Base-by-base conservation (phyloP, 2,888 invertebrate species). In the Dastarcus helophoroides region DNA sequence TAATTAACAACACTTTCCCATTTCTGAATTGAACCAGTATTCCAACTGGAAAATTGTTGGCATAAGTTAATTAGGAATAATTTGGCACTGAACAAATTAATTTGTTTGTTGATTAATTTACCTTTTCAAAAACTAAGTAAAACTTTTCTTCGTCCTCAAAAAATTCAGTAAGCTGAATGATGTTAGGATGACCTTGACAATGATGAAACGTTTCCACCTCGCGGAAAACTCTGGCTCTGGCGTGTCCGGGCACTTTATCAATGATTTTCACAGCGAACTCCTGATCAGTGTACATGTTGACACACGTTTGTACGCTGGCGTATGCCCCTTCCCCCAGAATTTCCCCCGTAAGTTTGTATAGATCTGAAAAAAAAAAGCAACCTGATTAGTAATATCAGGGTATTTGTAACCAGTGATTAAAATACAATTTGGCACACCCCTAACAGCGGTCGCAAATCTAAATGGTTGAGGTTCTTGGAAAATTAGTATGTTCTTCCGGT, bases 141-240 rank as follows among this genome's bases (percentile, higher is more conserved):
- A 94, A 95, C 68, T 82, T 83, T 65, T 88, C 88, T 54, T 90
- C 88, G 68, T 94, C 94, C 67, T 95, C 94, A 64, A 93, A 90
- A 69, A 88, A 90, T 64, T 97, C 95, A 53, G 90, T 82, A 63
- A 98, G 76, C 68, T 95, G 93, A 60, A 97, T 85, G 65, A 98
- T 94, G 64, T 95, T 91, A 39, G 88, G 85, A 68, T 97, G 94
- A 48, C 90, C 90, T 65, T 89, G 85, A 67, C 95, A 97, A 67
- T 94, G 86, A 68, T 94, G 90, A 75, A 97, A 95, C 45, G 93
- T 95, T 70, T 97, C 95, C 56, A 97, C 94, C 67, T 97, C 97
- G 51, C 93, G 88, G 71, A 95, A 90, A 51, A 97, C 89, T 26
- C 95, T 76, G 54, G 83, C 84, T 50, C 95, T 79, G 53, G 89